Percentiles rank a stretch among this genome's conserved stretches.
Evolutionary conservation across 2,797 vertebrate species (phyloP).

Genomic region (Lagodon rhomboides): DNA sequence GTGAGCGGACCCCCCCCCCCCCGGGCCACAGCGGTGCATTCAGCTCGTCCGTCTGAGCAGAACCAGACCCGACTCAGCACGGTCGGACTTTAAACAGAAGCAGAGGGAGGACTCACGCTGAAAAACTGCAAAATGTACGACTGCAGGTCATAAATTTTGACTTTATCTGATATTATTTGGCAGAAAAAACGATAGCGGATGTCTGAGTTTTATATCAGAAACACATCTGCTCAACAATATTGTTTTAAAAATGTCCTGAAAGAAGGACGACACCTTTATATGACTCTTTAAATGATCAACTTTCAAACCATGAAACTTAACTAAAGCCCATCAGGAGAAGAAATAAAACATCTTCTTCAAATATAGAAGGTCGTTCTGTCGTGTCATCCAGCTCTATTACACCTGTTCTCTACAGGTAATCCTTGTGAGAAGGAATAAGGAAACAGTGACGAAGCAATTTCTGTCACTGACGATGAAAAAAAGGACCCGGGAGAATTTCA

Average conservation of each 20-base stretch:
- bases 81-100: neutral
- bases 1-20: conserved; percentile 8
- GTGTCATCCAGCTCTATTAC: neutral
- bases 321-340: too few relatives aligned
- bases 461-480: neutral
- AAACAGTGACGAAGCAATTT: neutral
- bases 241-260: neutral
- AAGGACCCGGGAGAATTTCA: neutral
- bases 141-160: neutral
- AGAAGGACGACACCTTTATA: too few relatives aligned
- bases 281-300: neutral
- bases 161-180: conserved; percentile 8
- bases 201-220: neutral
- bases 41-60: conserved; percentile 8
- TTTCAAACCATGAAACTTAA: neutral
- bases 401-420: neutral
- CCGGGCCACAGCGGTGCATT: neutral
- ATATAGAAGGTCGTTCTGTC: too few relatives aligned
- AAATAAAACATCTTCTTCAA: too few relatives aligned
- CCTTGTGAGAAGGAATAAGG: neutral
- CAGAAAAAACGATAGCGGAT: neutral
- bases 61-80: conserved; percentile 7
- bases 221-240: neutral
- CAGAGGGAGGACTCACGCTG: neutral
- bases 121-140: neutral